A percentile compares a stretch with the other conserved stretches of the same genome.
phyloP scores from a whole-genome alignment of 1,140 invertebrate species.

The Acromyrmex charruanus region DNA sequence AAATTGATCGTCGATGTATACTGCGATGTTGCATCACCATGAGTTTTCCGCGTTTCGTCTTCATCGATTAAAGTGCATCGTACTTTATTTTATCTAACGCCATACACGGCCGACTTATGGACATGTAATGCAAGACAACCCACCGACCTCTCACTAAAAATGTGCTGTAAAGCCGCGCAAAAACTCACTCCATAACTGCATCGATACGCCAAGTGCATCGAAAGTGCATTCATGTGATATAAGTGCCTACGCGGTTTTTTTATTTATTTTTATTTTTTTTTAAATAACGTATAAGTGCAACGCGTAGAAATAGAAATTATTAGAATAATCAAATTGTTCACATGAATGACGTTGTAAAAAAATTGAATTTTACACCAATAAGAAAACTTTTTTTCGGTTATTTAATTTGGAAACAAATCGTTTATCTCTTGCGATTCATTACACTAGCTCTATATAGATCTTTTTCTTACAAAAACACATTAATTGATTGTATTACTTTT shows the following conservation, averaged over 20 bases:
- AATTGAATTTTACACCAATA: not conserved
- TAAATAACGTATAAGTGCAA: slow-evolving; percentile 31
- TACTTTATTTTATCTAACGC: slow-evolving; percentile 56
- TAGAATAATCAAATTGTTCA: slow-evolving; percentile 40
- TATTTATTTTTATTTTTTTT: slow-evolving; percentile 33
- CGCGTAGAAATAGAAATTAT: not conserved
- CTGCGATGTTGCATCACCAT: slow-evolving; percentile 21
- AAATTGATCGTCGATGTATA: slow-evolving; percentile 20
- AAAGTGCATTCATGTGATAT: slow-evolving; percentile 58
- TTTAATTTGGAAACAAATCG: slow-evolving; percentile 15
- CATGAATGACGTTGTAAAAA: slow-evolving; percentile 14
- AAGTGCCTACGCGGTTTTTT: slow-evolving; percentile 22
- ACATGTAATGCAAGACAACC: slow-evolving; percentile 60
- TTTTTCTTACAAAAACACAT: not conserved
- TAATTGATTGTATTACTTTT: slow-evolving; percentile 10
- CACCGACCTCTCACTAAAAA: slow-evolving; percentile 49
- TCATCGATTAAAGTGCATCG: slow-evolving; percentile 62
- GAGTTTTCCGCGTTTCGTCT: slow-evolving; percentile 49
- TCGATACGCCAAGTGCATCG: slow-evolving; percentile 57
- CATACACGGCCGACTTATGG: slow-evolving; percentile 56
- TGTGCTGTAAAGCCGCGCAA: slow-evolving; percentile 51
- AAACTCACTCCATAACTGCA: slow-evolving; percentile 41
- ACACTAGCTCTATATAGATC: too few relatives aligned
- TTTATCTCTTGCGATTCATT: not conserved
- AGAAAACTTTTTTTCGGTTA: not conserved